A percentile compares a stretch with the other conserved stretches of the same genome.
Evolutionary conservation across 2,888 invertebrate genomes (phyloP).

Genomic region (Agrotis ipsilon): DNA sequence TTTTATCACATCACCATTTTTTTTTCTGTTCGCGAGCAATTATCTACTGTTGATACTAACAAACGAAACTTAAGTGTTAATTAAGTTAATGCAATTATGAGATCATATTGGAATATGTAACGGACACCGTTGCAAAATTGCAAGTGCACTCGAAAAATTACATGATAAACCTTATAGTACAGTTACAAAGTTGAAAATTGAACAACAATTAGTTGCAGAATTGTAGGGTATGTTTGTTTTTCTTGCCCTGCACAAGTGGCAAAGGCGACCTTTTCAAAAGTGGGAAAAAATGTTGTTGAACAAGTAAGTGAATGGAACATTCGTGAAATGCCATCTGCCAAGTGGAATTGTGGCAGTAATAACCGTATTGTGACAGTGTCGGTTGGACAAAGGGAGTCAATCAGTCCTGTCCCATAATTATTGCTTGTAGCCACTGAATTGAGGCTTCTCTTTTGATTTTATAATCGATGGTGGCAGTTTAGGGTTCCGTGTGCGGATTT

Average conservation of each 20-base stretch:
- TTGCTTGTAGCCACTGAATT: constrained; percentile 28
- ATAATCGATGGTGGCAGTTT: constrained; percentile 23
- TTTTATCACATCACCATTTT: constrained; percentile 49
- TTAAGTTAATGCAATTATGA: constrained; percentile 82
- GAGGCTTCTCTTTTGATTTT: constrained; percentile 37
- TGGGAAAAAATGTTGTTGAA: constrained; percentile 75
- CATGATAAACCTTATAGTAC: background rate
- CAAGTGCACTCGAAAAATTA: background rate
- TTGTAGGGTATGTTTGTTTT: constrained; percentile 35
- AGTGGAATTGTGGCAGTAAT: constrained; percentile 66
- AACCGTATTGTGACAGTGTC: constrained; percentile 69
- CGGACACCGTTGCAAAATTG: constrained; percentile 60
- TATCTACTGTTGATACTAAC: constrained; percentile 73
- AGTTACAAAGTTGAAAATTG: constrained; percentile 16
- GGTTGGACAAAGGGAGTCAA: constrained; percentile 67
- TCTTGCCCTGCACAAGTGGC: constrained; percentile 67
- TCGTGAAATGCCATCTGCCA: constrained; percentile 85
- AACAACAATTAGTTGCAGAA: background rate
- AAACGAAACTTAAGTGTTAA: constrained; percentile 79
- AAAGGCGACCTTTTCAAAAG: constrained; percentile 79
- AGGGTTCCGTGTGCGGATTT: background rate
- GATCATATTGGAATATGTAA: constrained; percentile 73
- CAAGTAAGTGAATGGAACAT: constrained; percentile 66
- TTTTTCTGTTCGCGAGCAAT: constrained; percentile 68
- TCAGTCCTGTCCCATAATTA: constrained; percentile 57